Evolutionary conservation across 2,113 vertebrate species (phyloP), one percentile per base, ranked within the genome.

Genomic region (Argyrosomus japonicus): DNA sequence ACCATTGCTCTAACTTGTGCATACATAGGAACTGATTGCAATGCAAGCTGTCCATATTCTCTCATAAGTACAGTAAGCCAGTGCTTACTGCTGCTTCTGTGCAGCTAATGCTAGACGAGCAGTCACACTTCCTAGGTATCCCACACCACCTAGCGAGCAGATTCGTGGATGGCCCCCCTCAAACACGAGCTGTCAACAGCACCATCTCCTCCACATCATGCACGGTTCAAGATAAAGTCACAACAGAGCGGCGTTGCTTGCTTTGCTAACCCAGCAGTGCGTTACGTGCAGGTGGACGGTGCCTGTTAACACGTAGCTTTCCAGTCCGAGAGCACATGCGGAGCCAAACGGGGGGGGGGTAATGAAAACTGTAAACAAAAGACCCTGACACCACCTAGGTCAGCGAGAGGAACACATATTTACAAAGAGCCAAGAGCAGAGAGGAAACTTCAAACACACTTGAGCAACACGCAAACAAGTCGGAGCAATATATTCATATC

Each of bases 121-220:
- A 56, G 68, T 9, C 14, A 14, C 81, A 88, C 85, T 79, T 87
- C 79, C 83, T 76, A 71, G 86, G 75, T 77, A 80, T 90, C 87
- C 86, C 85, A 84, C 92, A 92, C 91, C 91, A 93, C 88, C 87
- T 86, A 91, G 91, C 77, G 90, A 88, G 85, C 75, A 81, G 15
- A 83, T 62, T 57, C 45, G 47, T 19, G 54, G 79, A 77, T 56
- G 48, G 32, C 45, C 68, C 60, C n/a, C 51, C 12, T 51, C 12
- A 53, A 75, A 3, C 50, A 54, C 0, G 65, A 85, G 75, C 77
- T 89, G 87, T 90, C 81, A 89, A 51, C 56, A 87, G 47, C 74
- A 71, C 77, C 76, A 67, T 64, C 68, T 78, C 71, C 65, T 21
- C 50, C 3, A 15, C 63, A 79, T 5, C 82, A 62, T 45, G 8